Base-by-base conservation (phyloP, 2,888 invertebrate species). In the Platerodrilus igneus region DNA sequence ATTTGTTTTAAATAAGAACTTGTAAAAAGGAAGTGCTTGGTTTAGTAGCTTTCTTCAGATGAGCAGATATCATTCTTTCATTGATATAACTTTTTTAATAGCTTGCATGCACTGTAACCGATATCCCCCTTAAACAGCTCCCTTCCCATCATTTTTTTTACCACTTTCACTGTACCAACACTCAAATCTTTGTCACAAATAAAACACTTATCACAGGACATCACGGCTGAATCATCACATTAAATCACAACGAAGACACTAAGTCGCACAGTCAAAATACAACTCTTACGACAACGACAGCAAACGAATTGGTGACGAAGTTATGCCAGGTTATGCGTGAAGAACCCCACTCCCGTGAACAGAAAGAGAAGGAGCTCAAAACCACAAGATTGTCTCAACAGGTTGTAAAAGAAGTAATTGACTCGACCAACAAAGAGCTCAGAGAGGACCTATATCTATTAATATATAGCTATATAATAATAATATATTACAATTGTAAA, bases 111-210 rank as follows among this genome's bases (percentile, higher is more conserved):
- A 34, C 19, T 25, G 17, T 33, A 16, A 33, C 23, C 9, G 32
- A 23, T 33, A 2, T 26, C 16, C 10, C 33, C 6, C 9, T 11
- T 16, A 33, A 33, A 23, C 22, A 22, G 18, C 19, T 17, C 18
- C 18, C 18, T 34, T 17, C 9, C 34, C 5, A 15, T 20, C n/a
- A n/a, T n/a, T n/a, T n/a, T n/a, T n/a, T n/a, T n/a, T 4, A 32
- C 23, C 32, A 21, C 21, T 33, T 33, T 33, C 17, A 23, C 9
- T n/a, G 17, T 17, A 11, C 19, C 26, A 2, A 26, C 26, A 25
- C 34, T 26, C 27, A 34, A 34, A 34, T 27, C 17, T 34, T 34
- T 34, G 7, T 34, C 34, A 27, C 34, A 34, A 34, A 34, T 34
- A 34, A 26, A 34, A 27, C 27, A 34, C 11, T 27, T 23, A 33